phyloP scores from a whole-genome alignment of 2,888 invertebrate species.

The Lithophane socia region DNA sequence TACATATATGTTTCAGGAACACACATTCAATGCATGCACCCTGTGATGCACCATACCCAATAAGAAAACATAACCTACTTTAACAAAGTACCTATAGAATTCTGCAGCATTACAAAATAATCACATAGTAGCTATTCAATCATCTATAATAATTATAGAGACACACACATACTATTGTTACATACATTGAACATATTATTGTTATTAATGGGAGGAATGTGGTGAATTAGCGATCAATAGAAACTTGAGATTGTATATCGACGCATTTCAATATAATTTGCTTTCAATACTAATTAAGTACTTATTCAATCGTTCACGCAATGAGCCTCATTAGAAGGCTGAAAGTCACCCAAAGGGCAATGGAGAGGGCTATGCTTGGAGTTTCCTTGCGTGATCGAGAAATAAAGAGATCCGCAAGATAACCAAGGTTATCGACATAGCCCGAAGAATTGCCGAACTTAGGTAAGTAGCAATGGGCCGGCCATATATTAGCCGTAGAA shows the following conservation, averaged over 20 bases:
- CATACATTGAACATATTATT: conserved; percentile 42
- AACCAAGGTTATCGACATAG: neutral
- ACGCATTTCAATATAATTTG: conserved; percentile 10
- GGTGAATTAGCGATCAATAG: conserved; percentile 49
- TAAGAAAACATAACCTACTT: neutral
- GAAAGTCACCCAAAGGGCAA: neutral
- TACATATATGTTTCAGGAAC: neutral
- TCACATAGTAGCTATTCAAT: conserved; percentile 10
- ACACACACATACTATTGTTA: too few relatives aligned
- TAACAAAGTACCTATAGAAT: neutral
- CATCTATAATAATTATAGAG: conserved; percentile 1
- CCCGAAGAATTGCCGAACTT: too few relatives aligned
- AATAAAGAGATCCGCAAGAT: neutral
- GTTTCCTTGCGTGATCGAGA: too few relatives aligned
- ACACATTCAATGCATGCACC: neutral
- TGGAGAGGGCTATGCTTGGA: neutral
- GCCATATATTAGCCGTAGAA: too few relatives aligned
- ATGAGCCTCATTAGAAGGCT: neutral
- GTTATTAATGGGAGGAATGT: conserved; percentile 20
- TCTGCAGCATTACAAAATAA: conserved; percentile 18
- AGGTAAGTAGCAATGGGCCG: too few relatives aligned
- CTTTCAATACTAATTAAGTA: neutral
- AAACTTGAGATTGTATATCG: conserved; percentile 42
- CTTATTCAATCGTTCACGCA: neutral
- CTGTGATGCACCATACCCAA: too few relatives aligned